Evolutionary conservation across 2,888 invertebrate genomes (phyloP), one percentile per base, ranked within the genome.

Genomic region (Pseudococcus viburni): DNA sequence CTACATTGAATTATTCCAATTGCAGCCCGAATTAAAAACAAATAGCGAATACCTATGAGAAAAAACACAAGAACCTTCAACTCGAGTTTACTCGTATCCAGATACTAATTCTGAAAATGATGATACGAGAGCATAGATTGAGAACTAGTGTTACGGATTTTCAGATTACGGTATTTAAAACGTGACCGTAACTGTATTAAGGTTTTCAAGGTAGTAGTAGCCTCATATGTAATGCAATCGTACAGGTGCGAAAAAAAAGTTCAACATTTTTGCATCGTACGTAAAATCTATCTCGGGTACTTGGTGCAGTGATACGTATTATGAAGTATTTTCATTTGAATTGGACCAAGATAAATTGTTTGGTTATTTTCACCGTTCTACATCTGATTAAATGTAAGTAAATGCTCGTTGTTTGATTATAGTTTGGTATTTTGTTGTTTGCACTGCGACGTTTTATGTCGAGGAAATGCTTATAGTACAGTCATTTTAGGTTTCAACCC

Each of bases 81-180:
- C 84, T 48, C 84, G 51, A 26, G 22, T 84, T 84, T 51, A 42
- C 17, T 51, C 51, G 42, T 46, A 46, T 22, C 22, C 17, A 51
- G 39, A 55, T 85, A 17, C 59, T 7, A 11, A 59, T 33, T 22
- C 3, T 7, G 17, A 15, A 73, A 73, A 73, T 73, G 68, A 73
- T 73, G 68, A 15, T 73, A 73, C 26, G 33, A 12, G 19, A 7
- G 15, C 59, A 19, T 59, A 19, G 5, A 19, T 59, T 55, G 55
- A 59, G 33, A 6, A 73, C 22, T 5, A 26, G 39, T 83, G 80
- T 87, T 87, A 26, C 87, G 87, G 77, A 77, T 55, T 80, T 77
- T 77, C n/a, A 26, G 39, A 77, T 87, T 87, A 87, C 87, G 87
- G 87, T 87, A 87, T 87, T 87, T 51, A 80, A 51, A 87, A 87